These are phyloP conservation scores for Drosophila saltans DNA, from an alignment of 1,140 invertebrate species.

Conservation along the genomic window DNA sequence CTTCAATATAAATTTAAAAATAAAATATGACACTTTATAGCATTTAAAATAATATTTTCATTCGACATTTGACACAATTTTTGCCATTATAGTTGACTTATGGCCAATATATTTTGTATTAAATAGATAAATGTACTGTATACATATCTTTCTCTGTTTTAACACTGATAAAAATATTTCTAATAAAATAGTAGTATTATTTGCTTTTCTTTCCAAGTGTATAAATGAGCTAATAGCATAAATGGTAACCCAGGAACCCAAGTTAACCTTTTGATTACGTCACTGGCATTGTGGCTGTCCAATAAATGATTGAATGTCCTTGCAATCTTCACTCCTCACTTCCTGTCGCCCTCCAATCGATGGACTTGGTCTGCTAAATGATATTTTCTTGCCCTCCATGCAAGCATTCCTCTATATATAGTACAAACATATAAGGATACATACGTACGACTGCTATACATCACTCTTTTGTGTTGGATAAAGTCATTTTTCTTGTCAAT, in stretches of 20 bases:
- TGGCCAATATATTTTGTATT: too few species aligned
- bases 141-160: too few species aligned
- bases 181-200: too few species aligned
- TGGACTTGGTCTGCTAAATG: slow-evolving; percentile 50
- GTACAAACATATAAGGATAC: too few species aligned
- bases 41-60: too few species aligned
- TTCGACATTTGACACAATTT: too few species aligned
- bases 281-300: slow-evolving; percentile 40
- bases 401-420: background rate
- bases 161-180: too few species aligned
- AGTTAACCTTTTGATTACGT: slow-evolving; percentile 18
- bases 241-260: slow-evolving; percentile 5
- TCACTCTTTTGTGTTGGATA: slow-evolving; percentile 50
- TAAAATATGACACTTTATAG: too few species aligned
- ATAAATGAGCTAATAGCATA: background rate
- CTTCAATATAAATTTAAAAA: too few species aligned
- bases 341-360: background rate
- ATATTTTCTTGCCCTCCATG: slow-evolving; percentile 47
- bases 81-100: too few species aligned
- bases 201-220: background rate
- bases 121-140: too few species aligned
- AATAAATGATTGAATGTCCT: slow-evolving; percentile 56
- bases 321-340: slow-evolving; percentile 6
- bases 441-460: slow-evolving; percentile 30
- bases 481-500: slow-evolving; percentile 70